Evolutionary conservation across 2,797 vertebrate genomes (phyloP).

Genomic region (Catharus ustulatus): DNA sequence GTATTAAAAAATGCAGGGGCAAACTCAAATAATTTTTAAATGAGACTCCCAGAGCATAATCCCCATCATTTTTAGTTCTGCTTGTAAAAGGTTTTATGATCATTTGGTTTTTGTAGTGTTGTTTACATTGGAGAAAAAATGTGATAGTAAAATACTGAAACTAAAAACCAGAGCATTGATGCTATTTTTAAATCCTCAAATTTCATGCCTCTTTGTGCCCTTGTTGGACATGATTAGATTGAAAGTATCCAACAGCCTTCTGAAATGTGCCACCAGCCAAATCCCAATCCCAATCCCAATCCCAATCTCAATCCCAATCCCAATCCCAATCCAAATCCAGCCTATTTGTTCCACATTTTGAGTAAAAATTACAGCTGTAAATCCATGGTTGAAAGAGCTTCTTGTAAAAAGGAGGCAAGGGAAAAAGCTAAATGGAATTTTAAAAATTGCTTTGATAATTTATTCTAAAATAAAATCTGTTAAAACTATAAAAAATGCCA

Average conservation of each 20-base stretch:
- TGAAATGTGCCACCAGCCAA: not conserved
- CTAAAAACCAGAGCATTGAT: not conserved
- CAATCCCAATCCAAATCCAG: not conserved
- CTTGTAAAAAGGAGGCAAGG: accelerated
- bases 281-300: not conserved
- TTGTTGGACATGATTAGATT: not conserved
- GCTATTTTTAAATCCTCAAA: not conserved
- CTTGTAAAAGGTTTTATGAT: not conserved
- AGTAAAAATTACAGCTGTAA: not conserved
- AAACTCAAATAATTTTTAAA: not conserved
- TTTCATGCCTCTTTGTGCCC: not conserved
- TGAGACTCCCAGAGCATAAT: not conserved
- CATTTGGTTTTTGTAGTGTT: not conserved
- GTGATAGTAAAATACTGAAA: not conserved
- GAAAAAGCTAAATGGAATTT: not conserved
- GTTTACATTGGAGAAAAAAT: not conserved
- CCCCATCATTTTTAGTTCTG: not conserved
- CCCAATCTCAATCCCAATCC: not conserved
- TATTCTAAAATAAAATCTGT: not conserved
- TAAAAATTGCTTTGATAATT: accelerated
- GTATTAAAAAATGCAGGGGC: not conserved
- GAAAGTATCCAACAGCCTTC: accelerated
- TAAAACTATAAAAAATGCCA: not conserved
- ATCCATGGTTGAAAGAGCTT: not conserved
- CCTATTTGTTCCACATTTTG: not conserved